Conservation (phyloP, 1,140 invertebrate genomes). For the Drosophila mauritiana region DNA sequence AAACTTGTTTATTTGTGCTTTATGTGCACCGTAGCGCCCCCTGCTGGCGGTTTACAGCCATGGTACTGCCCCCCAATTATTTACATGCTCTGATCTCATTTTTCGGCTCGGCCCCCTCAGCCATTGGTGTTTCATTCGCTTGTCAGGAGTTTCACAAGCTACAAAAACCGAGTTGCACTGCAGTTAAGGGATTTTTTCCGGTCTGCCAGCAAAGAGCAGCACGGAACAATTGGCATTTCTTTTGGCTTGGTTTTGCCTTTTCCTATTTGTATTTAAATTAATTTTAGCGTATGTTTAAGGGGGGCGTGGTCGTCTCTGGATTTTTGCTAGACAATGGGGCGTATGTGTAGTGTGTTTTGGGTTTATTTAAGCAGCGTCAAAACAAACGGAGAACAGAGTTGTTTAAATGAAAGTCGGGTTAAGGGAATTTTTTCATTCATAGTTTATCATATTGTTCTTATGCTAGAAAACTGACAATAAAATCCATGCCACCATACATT, state of each 20-base stretch:
- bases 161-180: slow-evolving; percentile 50
- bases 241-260: slow-evolving; percentile 31
- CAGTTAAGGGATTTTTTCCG: slow-evolving; percentile 46
- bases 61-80: slow-evolving; percentile 63
- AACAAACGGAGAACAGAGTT: neutral
- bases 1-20: slow-evolving; percentile 79
- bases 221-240: slow-evolving; percentile 50
- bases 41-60: slow-evolving; percentile 34
- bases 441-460: slow-evolving; percentile 18
- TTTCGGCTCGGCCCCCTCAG: slow-evolving; percentile 27
- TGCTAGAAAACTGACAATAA: neutral
- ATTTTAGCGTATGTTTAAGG: slow-evolving; percentile 66
- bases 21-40: slow-evolving; percentile 45
- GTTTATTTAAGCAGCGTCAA: slow-evolving; percentile 38
- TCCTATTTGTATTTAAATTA: slow-evolving; percentile 75
- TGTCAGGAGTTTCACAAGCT: slow-evolving; percentile 61
- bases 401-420: neutral
- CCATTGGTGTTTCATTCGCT: slow-evolving; percentile 45
- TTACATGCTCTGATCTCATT: slow-evolving; percentile 73
- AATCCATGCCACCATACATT: slow-evolving; percentile 5
- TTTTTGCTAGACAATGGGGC: slow-evolving; percentile 61
- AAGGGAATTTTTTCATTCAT: neutral
- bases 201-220: slow-evolving; percentile 19
- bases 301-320: slow-evolving; percentile 44
- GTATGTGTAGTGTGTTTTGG: slow-evolving; percentile 64